A percentile compares a stretch with the other conserved stretches of the same genome.
These are phyloP conservation scores for Halcyon badia DNA, from an alignment of 2,797 vertebrate species.

Conservation along the genomic window DNA sequence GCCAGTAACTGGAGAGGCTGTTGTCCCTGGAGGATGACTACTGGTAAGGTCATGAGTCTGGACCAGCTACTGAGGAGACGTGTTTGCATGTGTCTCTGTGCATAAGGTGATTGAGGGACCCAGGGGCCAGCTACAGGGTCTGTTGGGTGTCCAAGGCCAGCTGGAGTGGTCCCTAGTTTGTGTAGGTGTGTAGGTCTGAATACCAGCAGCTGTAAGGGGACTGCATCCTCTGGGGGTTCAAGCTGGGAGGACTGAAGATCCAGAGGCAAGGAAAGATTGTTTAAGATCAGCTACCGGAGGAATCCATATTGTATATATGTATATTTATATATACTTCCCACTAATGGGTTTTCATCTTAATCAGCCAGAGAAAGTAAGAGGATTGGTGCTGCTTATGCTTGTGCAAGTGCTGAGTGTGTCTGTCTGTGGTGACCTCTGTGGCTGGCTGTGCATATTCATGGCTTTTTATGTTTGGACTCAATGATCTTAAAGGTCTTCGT, in stretches of 20 bases:
- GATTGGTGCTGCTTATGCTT: background rate
- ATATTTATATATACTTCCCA: background rate
- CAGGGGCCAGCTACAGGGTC: background rate
- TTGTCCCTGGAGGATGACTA: background rate
- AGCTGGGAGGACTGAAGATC: accelerated
- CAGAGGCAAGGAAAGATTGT: background rate
- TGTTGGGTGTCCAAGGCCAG: background rate
- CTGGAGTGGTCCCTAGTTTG: background rate
- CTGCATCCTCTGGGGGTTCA: background rate
- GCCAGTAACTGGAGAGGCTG: background rate
- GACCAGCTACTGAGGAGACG: background rate
- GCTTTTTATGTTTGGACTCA: accelerated
- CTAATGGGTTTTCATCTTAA: background rate
- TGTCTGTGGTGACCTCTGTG: background rate
- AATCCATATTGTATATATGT: background rate
- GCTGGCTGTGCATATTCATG: background rate
- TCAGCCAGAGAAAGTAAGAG: background rate
- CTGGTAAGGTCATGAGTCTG: background rate
- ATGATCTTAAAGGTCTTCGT: background rate
- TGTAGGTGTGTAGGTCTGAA: background rate
- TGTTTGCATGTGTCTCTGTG: background rate
- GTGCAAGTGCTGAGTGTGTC: background rate
- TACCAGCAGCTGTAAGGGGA: background rate
- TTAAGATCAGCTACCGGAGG: background rate
- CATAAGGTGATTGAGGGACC: background rate